Percentiles rank a stretch among this genome's conserved stretches.
phyloP scores from a whole-genome alignment of 2,888 invertebrate genomes.

The Hirtodrosophila cameraria region DNA sequence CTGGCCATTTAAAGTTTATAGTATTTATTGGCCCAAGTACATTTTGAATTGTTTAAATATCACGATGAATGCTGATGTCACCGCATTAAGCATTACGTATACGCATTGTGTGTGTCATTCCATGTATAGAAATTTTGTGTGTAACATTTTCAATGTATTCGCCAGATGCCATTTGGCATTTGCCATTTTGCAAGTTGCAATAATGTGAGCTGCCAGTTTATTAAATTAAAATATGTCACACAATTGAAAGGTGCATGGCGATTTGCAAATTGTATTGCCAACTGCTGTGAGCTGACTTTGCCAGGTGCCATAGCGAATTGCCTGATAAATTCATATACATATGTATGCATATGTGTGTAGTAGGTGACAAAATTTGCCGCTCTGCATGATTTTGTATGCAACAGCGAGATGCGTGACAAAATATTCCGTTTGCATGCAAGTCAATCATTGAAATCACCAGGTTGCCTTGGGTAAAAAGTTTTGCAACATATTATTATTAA shows the following conservation, averaged over 20 bases:
- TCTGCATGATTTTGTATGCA: constrained; percentile 50
- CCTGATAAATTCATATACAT: constrained; percentile 24
- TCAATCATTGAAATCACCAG: constrained; percentile 42
- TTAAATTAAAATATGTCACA: constrained; percentile 66
- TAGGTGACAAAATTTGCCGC: constrained; percentile 42
- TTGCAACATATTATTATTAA: constrained; percentile 9
- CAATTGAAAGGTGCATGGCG: constrained; percentile 45
- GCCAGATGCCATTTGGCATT: constrained; percentile 16
- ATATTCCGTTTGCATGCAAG: constrained; percentile 57
- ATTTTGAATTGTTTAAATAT: constrained; percentile 15
- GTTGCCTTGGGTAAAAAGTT: constrained; percentile 3
- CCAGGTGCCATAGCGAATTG: constrained; percentile 21
- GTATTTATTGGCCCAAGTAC: background rate
- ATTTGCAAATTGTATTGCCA: constrained; percentile 59
- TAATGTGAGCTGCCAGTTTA: constrained; percentile 45
- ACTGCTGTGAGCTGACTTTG: constrained; percentile 20
- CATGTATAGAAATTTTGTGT: background rate
- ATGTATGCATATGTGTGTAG: no score
- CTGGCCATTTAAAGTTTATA: constrained; percentile 42
- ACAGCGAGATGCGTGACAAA: constrained; percentile 42
- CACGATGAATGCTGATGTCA: constrained; percentile 39
- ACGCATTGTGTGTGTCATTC: constrained; percentile 28
- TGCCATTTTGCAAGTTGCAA: constrained; percentile 33
- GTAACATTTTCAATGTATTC: constrained; percentile 23
- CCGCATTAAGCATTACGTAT: constrained; percentile 9